Evolutionary conservation across 2,888 invertebrate genomes (phyloP).

Genomic region (Linnaemya vulpina): DNA sequence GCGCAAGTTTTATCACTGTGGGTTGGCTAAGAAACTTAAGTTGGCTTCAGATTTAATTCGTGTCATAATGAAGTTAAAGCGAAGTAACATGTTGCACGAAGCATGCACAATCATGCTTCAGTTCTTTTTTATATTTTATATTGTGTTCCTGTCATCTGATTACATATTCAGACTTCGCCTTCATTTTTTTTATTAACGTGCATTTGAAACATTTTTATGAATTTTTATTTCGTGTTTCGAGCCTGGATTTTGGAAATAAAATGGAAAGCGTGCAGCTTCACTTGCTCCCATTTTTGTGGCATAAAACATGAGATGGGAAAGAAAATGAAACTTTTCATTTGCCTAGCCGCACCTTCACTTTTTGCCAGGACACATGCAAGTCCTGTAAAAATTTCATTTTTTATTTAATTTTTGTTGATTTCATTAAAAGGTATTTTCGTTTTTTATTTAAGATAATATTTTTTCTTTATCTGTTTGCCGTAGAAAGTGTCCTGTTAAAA

Average conservation of each 20-base stretch:
- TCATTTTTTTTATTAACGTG: too few relatives aligned
- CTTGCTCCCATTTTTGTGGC: conserved; percentile 7
- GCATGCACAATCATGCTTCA: too few relatives aligned
- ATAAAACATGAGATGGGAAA: background rate
- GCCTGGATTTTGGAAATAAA: background rate
- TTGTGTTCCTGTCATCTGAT: too few relatives aligned
- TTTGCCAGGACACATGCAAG: background rate
- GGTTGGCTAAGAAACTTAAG: too few relatives aligned
- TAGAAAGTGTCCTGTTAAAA: conserved; percentile 34
- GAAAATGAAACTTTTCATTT: background rate
- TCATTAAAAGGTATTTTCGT: conserved; percentile 12
- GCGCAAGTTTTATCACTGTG: too few relatives aligned
- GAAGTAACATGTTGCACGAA: too few relatives aligned
- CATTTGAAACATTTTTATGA: too few relatives aligned
- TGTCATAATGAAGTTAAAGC: too few relatives aligned
- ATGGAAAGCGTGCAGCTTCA: conserved; percentile 36
- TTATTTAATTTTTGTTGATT: background rate
- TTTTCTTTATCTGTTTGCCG: background rate
- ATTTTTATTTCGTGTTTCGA: too few relatives aligned
- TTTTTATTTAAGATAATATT: background rate
- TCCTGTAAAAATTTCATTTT: background rate
- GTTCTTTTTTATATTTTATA: too few relatives aligned
- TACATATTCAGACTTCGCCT: too few relatives aligned
- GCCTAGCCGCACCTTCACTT: conserved; percentile 2
- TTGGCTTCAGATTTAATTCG: too few relatives aligned